phyloP scores from a whole-genome alignment of 2,113 vertebrate species.

The Xyliphius kryptos region DNA sequence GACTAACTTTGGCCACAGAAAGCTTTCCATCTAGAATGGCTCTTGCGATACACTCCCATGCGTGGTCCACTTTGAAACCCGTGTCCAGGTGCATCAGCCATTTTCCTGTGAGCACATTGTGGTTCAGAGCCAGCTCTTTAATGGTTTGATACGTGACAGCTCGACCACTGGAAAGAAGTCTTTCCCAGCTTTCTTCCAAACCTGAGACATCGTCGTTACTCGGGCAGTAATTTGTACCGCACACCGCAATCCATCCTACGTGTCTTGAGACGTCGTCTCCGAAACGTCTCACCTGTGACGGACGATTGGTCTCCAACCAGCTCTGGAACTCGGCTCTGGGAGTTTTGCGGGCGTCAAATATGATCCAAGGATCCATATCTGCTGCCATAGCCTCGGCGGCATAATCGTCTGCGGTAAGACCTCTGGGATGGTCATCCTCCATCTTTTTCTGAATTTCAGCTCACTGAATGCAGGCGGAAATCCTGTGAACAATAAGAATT shows the following conservation, averaged over 20 bases:
- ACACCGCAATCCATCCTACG: slow-evolving; percentile 78
- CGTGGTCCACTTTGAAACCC: slow-evolving; percentile 83
- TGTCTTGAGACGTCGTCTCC: slow-evolving; percentile 62
- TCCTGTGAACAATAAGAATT: too few species aligned
- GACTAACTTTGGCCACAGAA: slow-evolving; percentile 73
- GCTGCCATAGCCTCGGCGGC: slow-evolving; percentile 83
- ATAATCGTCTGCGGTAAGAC: slow-evolving; percentile 62
- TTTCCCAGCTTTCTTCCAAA: slow-evolving; percentile 80
- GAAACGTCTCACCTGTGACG: slow-evolving; percentile 72
- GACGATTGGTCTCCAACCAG: slow-evolving; percentile 80
- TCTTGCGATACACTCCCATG: slow-evolving; percentile 78
- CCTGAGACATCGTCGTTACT: slow-evolving; percentile 56
- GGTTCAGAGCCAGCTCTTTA: slow-evolving; percentile 79
- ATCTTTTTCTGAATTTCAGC: too few species aligned
- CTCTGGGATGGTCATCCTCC: slow-evolving; percentile 26
- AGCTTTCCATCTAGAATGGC: slow-evolving; percentile 73
- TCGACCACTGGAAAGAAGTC: slow-evolving; percentile 66
- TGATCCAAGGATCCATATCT: slow-evolving; percentile 85
- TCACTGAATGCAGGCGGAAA: too few species aligned
- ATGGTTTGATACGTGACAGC: slow-evolving; percentile 68
- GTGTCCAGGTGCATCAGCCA: slow-evolving; percentile 83
- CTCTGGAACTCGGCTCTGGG: slow-evolving; percentile 70
- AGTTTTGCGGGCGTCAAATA: slow-evolving; percentile 72
- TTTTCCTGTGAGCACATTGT: slow-evolving; percentile 73
- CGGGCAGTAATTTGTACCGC: slow-evolving; percentile 57